Percentiles rank a stretch among this genome's conserved stretches.
These are phyloP conservation scores for Acrocyrtus sp. DNA, from an alignment of 2,888 invertebrate species.

Conservation along the genomic window DNA sequence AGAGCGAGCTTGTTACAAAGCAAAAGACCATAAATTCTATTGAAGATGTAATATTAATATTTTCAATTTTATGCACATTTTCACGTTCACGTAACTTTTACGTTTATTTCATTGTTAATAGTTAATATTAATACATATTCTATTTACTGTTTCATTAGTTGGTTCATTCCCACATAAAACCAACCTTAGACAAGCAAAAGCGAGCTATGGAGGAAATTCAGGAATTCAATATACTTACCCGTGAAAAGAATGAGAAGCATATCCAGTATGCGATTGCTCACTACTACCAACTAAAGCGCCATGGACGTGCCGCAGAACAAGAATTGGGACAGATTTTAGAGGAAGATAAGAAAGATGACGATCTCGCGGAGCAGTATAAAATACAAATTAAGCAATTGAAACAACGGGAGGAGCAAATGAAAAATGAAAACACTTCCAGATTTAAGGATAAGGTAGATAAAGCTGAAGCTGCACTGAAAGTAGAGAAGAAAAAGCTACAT, in stretches of 20 bases:
- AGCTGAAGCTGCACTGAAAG: constrained; percentile 74
- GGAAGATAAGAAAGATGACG: constrained; percentile 54
- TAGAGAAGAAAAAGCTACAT: constrained; percentile 76
- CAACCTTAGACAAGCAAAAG: constrained; percentile 78
- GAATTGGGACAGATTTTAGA: constrained; percentile 78
- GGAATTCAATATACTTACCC: constrained; percentile 52
- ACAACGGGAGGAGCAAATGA: constrained; percentile 45
- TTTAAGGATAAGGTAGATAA: constrained; percentile 74
- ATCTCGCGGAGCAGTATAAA: constrained; percentile 70
- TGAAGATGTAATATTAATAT: constrained; percentile 73
- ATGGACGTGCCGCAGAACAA: constrained; percentile 82
- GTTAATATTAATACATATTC: too few species aligned
- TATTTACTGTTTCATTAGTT: constrained; percentile 65
- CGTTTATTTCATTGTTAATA: not conserved
- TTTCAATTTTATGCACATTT: not conserved
- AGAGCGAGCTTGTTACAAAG: constrained; percentile 91
- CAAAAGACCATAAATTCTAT: constrained; percentile 90
- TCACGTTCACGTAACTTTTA: too few species aligned
- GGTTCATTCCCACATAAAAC: constrained; percentile 85
- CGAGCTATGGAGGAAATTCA: constrained; percentile 47
- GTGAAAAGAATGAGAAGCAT: constrained; percentile 40
- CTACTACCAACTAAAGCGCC: constrained; percentile 31
- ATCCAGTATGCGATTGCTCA: constrained; percentile 38
- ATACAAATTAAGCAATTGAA: constrained; percentile 67
- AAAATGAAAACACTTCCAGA: constrained; percentile 69